Percentiles rank a stretch among this genome's conserved stretches.
phyloP scores from a whole-genome alignment of 2,113 vertebrate genomes.

The Laticauda laticaudata region DNA sequence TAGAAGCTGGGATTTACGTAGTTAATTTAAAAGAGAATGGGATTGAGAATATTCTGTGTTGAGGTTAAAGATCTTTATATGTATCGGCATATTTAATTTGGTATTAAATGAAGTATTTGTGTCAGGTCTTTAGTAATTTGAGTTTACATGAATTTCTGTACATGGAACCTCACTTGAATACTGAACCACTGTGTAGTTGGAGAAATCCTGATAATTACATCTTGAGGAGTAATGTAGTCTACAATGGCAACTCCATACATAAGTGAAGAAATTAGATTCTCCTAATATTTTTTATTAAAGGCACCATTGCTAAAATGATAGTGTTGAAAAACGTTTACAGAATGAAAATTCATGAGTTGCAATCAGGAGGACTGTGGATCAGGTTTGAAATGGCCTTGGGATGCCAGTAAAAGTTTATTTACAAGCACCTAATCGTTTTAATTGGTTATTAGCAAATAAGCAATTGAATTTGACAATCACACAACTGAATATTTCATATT shows the following conservation, averaged over 20 bases:
- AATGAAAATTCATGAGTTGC: neutral
- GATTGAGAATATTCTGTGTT: neutral
- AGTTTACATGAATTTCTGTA: neutral
- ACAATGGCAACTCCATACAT: neutral
- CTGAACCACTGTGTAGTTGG: neutral
- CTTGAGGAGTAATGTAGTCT: neutral
- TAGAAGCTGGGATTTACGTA: neutral
- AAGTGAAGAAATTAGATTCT: neutral
- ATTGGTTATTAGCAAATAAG: neutral
- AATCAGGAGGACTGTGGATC: neutral
- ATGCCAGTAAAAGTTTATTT: neutral
- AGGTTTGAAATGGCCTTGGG: neutral
- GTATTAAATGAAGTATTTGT: neutral
- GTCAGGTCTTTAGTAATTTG: too few relatives aligned
- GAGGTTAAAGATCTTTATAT: neutral
- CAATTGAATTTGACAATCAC: neutral
- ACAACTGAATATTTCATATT: neutral
- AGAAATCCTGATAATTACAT: neutral
- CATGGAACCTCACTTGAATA: too few relatives aligned
- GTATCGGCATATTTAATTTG: neutral
- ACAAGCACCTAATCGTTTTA: neutral
- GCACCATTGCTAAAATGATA: neutral
- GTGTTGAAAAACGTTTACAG: neutral
- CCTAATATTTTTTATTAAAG: neutral
- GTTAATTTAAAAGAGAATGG: neutral